Evolutionary conservation across 2,113 vertebrate species (phyloP), one percentile per base, ranked within the genome.

Genomic region (Illadopsis cleaveri): DNA sequence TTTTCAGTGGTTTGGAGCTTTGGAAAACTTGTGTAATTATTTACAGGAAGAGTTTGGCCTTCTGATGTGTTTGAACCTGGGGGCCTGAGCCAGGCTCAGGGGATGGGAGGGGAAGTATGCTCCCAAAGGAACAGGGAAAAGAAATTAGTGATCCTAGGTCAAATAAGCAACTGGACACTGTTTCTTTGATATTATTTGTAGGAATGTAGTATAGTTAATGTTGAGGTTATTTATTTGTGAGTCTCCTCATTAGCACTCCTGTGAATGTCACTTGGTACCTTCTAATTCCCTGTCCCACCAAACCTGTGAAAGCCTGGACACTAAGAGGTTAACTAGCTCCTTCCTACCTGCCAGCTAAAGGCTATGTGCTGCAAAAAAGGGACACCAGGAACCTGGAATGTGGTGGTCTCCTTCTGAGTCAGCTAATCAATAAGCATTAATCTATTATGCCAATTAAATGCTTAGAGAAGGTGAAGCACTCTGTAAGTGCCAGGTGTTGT

Each of bases 361-460:
- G 50, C 38, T 83, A 0, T 81, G 25, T 33, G 24, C 13, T 90
- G 79, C 28, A 75, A 57, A 62, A 89, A 80, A 54, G 45, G 71
- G 35, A 70, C 60, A 82, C 35, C 64, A 80, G 53, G 66, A 91
- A 56, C 24, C 27, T 45, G 40, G 40, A 57, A 69, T n/a, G 35
- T 51, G 85, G 68, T 83, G 85, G 50, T 91, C 73, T 58, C 50
- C 53, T 83, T 83, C 83, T 45, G 87, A 96, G 75, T 91, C 87
- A 91, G 75, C 58, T 91, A 91, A 97, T 93, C 91, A 40, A 91
- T 95, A 94, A 82, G 45, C 87, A 77, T 90, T 89, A 94, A 95
- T 93, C 77, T 87, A 93, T 97, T 91, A 91, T 91, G 79, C 94
- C 90, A 94, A 93, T 96, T 93, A 97, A 93, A 82, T 70, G 58